Evolutionary conservation across 2,888 invertebrate genomes (phyloP).

Genomic region (Trachelus stipa): DNA sequence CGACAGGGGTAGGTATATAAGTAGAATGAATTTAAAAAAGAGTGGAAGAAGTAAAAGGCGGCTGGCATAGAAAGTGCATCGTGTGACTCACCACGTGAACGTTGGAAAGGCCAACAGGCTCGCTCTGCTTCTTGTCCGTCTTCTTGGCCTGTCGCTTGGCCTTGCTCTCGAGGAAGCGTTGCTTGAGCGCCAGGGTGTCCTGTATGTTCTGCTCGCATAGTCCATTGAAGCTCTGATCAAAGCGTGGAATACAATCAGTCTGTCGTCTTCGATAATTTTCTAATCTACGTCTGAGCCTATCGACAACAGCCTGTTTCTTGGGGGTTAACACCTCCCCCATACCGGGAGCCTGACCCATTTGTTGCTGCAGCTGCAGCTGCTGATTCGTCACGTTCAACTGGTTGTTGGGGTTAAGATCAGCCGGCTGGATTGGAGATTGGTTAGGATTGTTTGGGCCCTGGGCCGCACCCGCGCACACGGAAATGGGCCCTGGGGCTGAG

Average conservation of each 20-base stretch:
- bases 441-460: conserved; percentile 43
- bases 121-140: conserved; percentile 77
- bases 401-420: conserved; percentile 46
- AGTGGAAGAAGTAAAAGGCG: too few species aligned
- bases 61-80: too few species aligned
- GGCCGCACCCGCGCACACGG: conserved; percentile 51
- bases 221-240: conserved; percentile 88
- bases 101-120: conserved; percentile 68
- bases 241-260: conserved; percentile 86
- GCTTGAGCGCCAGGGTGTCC: conserved; percentile 88
- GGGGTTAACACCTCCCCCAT: conserved; percentile 79
- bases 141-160: conserved; percentile 87
- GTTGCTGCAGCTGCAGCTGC: conserved; percentile 61
- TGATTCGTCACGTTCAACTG: conserved; percentile 51
- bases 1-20: too few species aligned
- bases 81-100: conserved; percentile 62
- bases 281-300: conserved; percentile 84
- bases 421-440: conserved; percentile 46
- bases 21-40: too few species aligned
- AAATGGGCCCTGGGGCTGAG: conserved; percentile 66
- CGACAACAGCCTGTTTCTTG: conserved; percentile 87
- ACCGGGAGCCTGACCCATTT: conserved; percentile 67
- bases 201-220: conserved; percentile 91
- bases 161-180: conserved; percentile 91
- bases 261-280: conserved; percentile 89